Base-by-base conservation (phyloP, 1,140 invertebrate species). In the Hycleus phaleratus region DNA sequence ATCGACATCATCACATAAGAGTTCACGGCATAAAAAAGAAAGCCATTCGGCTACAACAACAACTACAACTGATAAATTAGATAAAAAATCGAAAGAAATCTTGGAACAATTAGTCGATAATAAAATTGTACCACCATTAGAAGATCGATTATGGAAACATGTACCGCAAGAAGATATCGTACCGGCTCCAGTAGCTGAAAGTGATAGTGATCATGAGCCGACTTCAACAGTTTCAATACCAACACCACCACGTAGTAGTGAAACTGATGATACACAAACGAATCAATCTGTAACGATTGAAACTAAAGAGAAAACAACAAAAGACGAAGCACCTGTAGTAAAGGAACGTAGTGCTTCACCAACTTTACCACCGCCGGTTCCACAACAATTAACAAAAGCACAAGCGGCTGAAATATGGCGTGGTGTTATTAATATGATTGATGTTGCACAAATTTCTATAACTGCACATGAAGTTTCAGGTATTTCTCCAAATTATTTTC, bases 401-500 rank as follows among this genome's bases (percentile, higher is more conserved):
- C 26, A 38, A 48, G 24, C 60, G 5, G 56, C 59, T 3, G 63
- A 71, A 50, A 62, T 80, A 4, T 97, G 93, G 93, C 85, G 85
- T 62, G 93, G 94, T 0, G 85, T 83, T 50, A 85, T 97, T 2
- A 86, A 85, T 65, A 95, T 95, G 91, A 83, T 88, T 2, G 93
- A 96, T 70, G 89, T 95, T 0, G 87, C 91, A 0, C 88, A 92
- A 65, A 95, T 96, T 64, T 84, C 88, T 60, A 87, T 93, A 2
- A 84, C 84, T 9, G 88, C 91, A 4, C 85, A 90, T 67, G 85
- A 88, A 75, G 86, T 93, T 38, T 72, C 67, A 66, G 69, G 18
- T 18, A 18, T 18, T 53, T 53, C 4, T 43, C 46, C 10, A 6
- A 42, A 4, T 4, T 48, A 39, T 51, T 46, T 3, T 44, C 2